Evolutionary conservation across 2,113 vertebrate genomes (phyloP).

Genomic region (Pagrus major): DNA sequence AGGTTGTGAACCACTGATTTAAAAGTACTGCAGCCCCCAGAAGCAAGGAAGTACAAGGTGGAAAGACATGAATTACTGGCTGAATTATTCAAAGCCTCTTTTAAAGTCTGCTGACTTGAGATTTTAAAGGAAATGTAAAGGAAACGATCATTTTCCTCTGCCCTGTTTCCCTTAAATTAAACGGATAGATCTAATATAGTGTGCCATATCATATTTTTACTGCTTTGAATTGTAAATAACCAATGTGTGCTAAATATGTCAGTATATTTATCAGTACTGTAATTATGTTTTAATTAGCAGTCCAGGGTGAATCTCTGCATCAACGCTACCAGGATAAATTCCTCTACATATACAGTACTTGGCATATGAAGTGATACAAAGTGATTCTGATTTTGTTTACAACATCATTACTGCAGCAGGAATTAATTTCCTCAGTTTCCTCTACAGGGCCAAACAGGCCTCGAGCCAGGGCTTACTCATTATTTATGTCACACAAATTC

Average conservation of each 20-base stretch:
- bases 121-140: conserved; percentile 28
- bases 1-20: conserved; percentile 14
- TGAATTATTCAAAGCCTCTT: conserved; percentile 41
- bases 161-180: neutral
- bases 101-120: neutral
- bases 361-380: conserved; percentile 48
- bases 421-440: conserved; percentile 68
- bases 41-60: conserved; percentile 1
- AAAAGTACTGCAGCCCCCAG: neutral
- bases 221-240: neutral
- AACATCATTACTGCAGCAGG: conserved; percentile 64
- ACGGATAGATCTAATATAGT: neutral
- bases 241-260: neutral
- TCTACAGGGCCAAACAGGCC: conserved; percentile 65
- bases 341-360: conserved; percentile 21
- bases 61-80: conserved; percentile 6
- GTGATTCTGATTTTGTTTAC: conserved; percentile 69
- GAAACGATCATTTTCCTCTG: conserved; percentile 2
- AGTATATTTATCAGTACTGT: neutral
- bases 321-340: neutral
- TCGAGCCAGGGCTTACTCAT: conserved; percentile 70
- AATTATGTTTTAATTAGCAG: neutral
- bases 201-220: neutral
- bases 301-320: conserved; percentile 8
- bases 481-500: conserved; percentile 69